phyloP scores from a whole-genome alignment of 1,140 invertebrate genomes.

The Chironomus tepperi region DNA sequence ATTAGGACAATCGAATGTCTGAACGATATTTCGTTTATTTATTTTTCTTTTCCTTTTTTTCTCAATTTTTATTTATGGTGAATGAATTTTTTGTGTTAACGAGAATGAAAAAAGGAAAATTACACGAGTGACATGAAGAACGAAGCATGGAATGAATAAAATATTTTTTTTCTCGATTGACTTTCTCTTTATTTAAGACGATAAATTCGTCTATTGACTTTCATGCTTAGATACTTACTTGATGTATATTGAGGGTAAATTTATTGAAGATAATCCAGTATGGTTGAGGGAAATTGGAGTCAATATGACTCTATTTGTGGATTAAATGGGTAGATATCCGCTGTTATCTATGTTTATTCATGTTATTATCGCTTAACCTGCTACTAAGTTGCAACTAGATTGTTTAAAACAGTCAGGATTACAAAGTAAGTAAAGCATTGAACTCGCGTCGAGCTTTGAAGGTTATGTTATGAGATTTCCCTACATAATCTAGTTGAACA shows the following conservation, averaged over 20 bases:
- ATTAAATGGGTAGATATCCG: too few relatives aligned
- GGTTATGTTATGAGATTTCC: too few relatives aligned
- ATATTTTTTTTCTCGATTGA: background rate
- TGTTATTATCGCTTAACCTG: too few relatives aligned
- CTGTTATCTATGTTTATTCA: too few relatives aligned
- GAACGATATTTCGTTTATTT: background rate
- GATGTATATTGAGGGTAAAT: background rate
- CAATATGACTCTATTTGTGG: too few relatives aligned
- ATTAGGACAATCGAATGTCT: conserved; percentile 4
- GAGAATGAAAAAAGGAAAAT: background rate
- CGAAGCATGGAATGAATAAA: background rate
- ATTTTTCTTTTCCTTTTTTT: background rate
- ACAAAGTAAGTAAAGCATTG: too few relatives aligned
- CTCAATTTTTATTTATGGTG: background rate
- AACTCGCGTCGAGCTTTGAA: too few relatives aligned
- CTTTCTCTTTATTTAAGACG: background rate
- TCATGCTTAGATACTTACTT: background rate
- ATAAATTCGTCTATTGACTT: background rate
- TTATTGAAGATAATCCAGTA: too few relatives aligned
- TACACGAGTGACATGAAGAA: background rate
- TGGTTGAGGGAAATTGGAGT: too few relatives aligned
- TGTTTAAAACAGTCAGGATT: too few relatives aligned
- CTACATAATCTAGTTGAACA: too few relatives aligned
- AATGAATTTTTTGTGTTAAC: background rate
- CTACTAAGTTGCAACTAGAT: too few relatives aligned